A percentile compares a stretch with the other conserved stretches of the same genome.
Evolutionary conservation across 2,113 vertebrate species (phyloP).

Genomic region (Chlamydotis undulata): DNA sequence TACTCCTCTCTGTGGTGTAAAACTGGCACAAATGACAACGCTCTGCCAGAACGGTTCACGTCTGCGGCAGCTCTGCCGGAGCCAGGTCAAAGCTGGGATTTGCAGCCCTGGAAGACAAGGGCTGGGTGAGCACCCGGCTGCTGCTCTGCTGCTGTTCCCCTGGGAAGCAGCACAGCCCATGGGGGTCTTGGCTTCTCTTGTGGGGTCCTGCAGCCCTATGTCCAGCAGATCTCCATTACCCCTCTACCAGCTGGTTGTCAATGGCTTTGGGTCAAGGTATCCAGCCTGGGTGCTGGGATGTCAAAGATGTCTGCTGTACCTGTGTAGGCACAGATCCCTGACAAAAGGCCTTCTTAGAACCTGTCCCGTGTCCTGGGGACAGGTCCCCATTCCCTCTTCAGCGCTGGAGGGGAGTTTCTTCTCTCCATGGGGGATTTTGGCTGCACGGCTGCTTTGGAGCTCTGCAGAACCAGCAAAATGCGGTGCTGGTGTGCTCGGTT

Average conservation of each 20-base stretch:
- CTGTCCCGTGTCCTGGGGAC: not conserved
- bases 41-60: not conserved
- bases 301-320: not conserved
- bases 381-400: rapidly evolving
- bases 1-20: not conserved
- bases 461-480: not conserved
- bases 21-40: conserved; percentile 15
- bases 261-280: not conserved
- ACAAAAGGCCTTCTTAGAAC: not conserved
- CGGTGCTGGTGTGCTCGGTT: rapidly evolving
- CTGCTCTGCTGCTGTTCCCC: not conserved
- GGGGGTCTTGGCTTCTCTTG: not conserved
- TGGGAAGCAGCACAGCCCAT: rapidly evolving
- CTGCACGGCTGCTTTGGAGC: not conserved
- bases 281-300: not conserved
- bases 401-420: not conserved
- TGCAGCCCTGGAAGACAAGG: not conserved
- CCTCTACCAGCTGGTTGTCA: not conserved
- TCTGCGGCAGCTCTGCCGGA: not conserved
- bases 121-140: not conserved
- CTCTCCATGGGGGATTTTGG: not conserved
- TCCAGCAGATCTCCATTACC: not conserved
- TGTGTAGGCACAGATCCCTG: not conserved
- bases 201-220: not conserved
- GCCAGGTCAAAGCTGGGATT: conserved; percentile 21